A percentile compares a stretch with the other conserved stretches of the same genome.
Conservation (phyloP, 1,140 invertebrate species). For the Sarcophaga bullata region DNA sequence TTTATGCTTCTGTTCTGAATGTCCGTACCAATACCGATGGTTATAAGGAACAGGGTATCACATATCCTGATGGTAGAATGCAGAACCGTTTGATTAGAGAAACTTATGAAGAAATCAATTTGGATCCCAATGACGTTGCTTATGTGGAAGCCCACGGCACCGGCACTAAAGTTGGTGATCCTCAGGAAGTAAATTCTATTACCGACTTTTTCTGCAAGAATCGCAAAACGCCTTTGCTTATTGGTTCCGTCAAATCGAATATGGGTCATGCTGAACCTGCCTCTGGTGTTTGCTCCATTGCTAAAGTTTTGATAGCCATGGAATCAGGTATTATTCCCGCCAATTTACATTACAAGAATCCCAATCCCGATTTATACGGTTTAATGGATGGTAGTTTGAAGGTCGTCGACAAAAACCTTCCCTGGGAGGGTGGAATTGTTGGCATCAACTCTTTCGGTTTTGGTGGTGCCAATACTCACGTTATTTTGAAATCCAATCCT, state of each 20-base stretch:
- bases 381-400: slow-evolving; percentile 86
- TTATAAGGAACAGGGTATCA: slow-evolving; percentile 88
- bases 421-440: slow-evolving; percentile 86
- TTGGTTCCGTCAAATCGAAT: slow-evolving; percentile 97
- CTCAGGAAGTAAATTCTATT: slow-evolving; percentile 95
- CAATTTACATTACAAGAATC: slow-evolving; percentile 89
- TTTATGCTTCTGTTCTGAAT: slow-evolving; percentile 88
- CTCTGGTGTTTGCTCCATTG: slow-evolving; percentile 88
- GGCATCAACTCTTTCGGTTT: slow-evolving; percentile 97
- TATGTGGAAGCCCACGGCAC: slow-evolving; percentile 98
- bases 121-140: slow-evolving; percentile 82
- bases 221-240: slow-evolving; percentile 80
- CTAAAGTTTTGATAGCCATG: slow-evolving; percentile 92
- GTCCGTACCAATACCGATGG: slow-evolving; percentile 91
- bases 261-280: slow-evolving; percentile 98
- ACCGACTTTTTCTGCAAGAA: slow-evolving; percentile 91
- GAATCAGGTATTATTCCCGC: slow-evolving; percentile 85
- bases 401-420: slow-evolving; percentile 82
- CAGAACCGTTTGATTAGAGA: slow-evolving; percentile 88
- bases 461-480: slow-evolving; percentile 95
- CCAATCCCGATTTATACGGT: slow-evolving; percentile 90
- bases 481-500: slow-evolving; percentile 83
- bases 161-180: slow-evolving; percentile 94
- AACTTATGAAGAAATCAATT: slow-evolving; percentile 81
- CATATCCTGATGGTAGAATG: slow-evolving; percentile 87